These are phyloP conservation scores for Lochmaea capreae DNA, from an alignment of 2,888 invertebrate species.

Conservation along the genomic window DNA sequence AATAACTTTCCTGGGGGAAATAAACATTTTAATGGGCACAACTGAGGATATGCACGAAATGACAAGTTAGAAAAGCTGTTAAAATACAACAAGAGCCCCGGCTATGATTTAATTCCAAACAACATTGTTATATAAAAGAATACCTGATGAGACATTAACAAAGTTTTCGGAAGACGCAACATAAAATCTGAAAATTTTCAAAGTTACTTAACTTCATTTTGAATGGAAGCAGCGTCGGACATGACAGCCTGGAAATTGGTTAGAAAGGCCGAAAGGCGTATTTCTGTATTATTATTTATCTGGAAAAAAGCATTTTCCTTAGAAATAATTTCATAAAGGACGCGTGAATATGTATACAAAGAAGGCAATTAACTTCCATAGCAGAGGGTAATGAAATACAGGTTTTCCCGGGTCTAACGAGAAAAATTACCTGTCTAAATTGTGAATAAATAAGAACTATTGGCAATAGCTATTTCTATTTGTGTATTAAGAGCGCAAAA, in stretches of 20 bases:
- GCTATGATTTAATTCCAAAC: conserved; percentile 59
- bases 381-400: not conserved
- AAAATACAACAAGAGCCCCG: conserved; percentile 49
- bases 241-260: conserved; percentile 18
- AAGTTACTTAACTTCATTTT: conserved; percentile 45
- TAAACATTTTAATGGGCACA: conserved; percentile 33
- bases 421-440: too few relatives aligned
- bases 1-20: conserved; percentile 31
- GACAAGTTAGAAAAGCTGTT: conserved; percentile 53
- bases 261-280: conserved; percentile 7
- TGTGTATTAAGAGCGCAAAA: too few relatives aligned
- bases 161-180: conserved; percentile 55
- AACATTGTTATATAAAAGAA: conserved; percentile 58
- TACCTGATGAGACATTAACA: conserved; percentile 59
- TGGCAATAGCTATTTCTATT: too few relatives aligned
- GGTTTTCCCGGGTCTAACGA: too few relatives aligned
- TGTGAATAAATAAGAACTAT: too few relatives aligned
- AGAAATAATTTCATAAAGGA: not conserved
- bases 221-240: conserved; percentile 15
- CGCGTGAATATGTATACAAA: conserved; percentile 4
- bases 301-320: conserved; percentile 6
- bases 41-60: conserved; percentile 39
- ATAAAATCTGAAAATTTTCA: conserved; percentile 56
- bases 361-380: not conserved
- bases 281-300: not conserved